phyloP scores from a whole-genome alignment of 2,888 invertebrate species.

The Morpho deidamia region DNA sequence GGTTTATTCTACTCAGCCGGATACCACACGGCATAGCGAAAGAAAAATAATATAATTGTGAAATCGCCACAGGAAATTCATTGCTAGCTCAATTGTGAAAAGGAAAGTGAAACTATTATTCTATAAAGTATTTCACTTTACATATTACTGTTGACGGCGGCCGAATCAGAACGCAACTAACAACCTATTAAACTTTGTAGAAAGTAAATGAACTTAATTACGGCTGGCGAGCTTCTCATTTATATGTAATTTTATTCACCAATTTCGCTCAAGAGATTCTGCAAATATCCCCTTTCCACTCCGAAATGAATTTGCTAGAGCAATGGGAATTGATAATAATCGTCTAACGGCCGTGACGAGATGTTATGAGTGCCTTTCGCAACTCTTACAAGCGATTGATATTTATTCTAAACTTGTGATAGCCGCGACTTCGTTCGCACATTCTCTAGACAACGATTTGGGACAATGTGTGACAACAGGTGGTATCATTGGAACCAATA shows the following conservation, averaged over 20 bases:
- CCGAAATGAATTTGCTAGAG: too few relatives aligned
- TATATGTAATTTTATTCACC: slow-evolving; percentile 25
- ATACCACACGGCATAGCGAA: too few relatives aligned
- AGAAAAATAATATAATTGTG: background rate
- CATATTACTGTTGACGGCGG: slow-evolving; percentile 21
- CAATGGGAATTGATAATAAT: too few relatives aligned
- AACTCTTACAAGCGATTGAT: too few relatives aligned
- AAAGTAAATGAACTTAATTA: slow-evolving; percentile 33
- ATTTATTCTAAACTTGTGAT: too few relatives aligned
- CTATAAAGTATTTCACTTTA: slow-evolving; percentile 25
- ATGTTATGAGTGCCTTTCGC: too few relatives aligned
- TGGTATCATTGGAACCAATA: too few relatives aligned
- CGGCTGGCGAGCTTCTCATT: slow-evolving; percentile 24
- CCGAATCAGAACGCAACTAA: slow-evolving; percentile 43
- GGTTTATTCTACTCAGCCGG: too few relatives aligned
- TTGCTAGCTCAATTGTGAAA: slow-evolving; percentile 10
- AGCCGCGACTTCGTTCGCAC: too few relatives aligned
- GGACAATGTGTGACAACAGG: too few relatives aligned
- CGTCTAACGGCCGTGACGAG: too few relatives aligned
- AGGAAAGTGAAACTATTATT: slow-evolving; percentile 22
- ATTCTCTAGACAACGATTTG: too few relatives aligned
- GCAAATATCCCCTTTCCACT: background rate
- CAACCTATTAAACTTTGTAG: slow-evolving; percentile 36
- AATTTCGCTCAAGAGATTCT: slow-evolving; percentile 1
- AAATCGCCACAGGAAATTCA: slow-evolving; percentile 1